Evolutionary conservation across 2,113 vertebrate species (phyloP).

Genomic region (Agapornis roseicollis): DNA sequence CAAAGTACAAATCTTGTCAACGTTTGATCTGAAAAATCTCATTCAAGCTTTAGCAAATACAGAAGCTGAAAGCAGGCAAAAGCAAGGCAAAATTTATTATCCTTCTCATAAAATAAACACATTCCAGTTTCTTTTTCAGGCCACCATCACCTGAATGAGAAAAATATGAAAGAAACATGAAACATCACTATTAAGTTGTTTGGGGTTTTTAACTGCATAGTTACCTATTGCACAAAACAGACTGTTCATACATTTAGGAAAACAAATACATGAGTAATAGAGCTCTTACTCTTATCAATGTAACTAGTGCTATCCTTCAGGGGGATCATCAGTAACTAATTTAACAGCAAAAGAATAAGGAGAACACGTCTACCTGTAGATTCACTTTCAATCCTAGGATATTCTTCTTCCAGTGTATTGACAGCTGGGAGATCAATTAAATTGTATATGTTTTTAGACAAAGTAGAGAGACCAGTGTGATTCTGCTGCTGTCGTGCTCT

Average conservation of each 20-base stretch:
- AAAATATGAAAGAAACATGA: neutral
- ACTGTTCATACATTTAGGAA: neutral
- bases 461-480: constrained; percentile 74
- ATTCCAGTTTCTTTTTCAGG: neutral
- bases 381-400: constrained; percentile 87
- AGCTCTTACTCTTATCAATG: neutral
- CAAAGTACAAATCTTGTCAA: neutral
- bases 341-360: neutral
- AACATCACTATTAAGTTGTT: neutral
- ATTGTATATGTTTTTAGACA: constrained; percentile 86
- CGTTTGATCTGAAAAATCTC: neutral
- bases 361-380: constrained; percentile 84
- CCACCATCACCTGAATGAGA: neutral
- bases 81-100: neutral
- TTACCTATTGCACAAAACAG: neutral
- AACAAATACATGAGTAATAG: neutral
- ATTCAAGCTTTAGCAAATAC: neutral
- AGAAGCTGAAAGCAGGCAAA: neutral
- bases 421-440: constrained; percentile 84
- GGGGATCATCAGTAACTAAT: neutral
- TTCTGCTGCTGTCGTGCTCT: constrained; percentile 81
- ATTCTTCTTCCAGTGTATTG: constrained; percentile 82
- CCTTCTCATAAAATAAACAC: neutral
- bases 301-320: neutral
- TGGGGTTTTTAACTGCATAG: neutral